Conservation (phyloP, 2,797 vertebrate genomes). For the Acridotheres tristis region DNA sequence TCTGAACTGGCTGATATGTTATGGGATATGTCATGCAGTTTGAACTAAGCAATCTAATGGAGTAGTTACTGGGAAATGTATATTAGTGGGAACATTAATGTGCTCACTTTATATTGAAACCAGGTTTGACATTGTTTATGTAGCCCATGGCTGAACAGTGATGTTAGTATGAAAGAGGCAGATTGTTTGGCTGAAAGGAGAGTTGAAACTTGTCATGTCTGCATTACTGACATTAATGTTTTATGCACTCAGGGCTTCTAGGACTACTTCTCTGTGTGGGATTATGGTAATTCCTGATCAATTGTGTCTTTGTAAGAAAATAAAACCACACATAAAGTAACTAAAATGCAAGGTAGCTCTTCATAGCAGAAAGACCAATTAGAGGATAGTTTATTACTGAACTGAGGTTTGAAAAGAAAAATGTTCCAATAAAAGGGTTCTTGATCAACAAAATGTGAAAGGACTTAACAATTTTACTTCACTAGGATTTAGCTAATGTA, state of each 20-base stretch:
- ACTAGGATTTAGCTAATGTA: constrained; percentile 19
- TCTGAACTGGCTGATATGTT: constrained; percentile 1
- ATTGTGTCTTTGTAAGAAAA: constrained; percentile 47
- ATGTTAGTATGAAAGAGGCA: constrained; percentile 56
- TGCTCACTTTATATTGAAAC: constrained; percentile 55
- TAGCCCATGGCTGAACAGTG: constrained; percentile 31
- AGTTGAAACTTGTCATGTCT: constrained; percentile 50
- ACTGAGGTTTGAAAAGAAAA: constrained; percentile 13
- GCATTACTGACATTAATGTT: constrained; percentile 49
- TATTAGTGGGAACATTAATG: constrained; percentile 46
- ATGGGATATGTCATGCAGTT: constrained; percentile 4
- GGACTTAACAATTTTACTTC: not conserved
- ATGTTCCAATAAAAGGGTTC: not conserved
- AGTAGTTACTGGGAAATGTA: constrained; percentile 19
- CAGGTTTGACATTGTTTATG: constrained; percentile 65
- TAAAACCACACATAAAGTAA: not conserved
- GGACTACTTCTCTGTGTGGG: constrained; percentile 13
- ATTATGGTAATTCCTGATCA: constrained; percentile 43
- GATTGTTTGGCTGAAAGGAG: constrained; percentile 56
- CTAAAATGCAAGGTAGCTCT: constrained; percentile 12
- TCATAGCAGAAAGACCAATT: constrained; percentile 29
- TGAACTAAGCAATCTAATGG: constrained; percentile 42
- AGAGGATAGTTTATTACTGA: constrained; percentile 28
- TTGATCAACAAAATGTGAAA: constrained; percentile 33
- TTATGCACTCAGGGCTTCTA: constrained; percentile 32